Evolutionary conservation across 2,113 vertebrate genomes (phyloP).

Genomic region (Cynopterus brachyotis): DNA sequence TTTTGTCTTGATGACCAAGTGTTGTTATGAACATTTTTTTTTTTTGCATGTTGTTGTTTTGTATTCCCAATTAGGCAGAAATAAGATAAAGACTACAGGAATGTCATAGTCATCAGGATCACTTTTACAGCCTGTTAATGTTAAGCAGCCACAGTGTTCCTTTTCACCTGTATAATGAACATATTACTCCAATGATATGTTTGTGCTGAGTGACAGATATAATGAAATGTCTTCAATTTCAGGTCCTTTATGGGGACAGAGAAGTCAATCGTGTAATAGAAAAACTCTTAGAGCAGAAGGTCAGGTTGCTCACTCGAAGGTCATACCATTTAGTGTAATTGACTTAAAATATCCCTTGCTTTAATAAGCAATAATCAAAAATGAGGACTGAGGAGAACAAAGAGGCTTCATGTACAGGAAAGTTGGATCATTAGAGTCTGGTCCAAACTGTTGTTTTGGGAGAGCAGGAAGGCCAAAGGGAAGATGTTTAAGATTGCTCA

Average conservation of each 20-base stretch:
- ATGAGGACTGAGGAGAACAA: background rate
- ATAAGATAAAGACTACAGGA: background rate
- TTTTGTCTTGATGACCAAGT: background rate
- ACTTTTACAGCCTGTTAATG: background rate
- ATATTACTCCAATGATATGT: background rate
- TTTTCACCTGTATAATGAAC: constrained; percentile 4
- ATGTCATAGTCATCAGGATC: background rate
- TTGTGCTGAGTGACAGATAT: background rate
- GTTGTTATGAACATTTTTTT: background rate
- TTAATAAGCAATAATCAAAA: constrained; percentile 24
- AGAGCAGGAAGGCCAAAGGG: background rate
- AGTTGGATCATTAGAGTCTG: background rate
- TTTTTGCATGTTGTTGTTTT: background rate
- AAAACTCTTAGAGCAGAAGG: constrained; percentile 4
- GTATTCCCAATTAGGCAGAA: background rate
- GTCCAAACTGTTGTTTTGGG: background rate
- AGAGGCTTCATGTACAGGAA: background rate
- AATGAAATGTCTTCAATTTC: constrained; percentile 38
- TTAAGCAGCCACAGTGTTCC: background rate
- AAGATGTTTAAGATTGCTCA: background rate
- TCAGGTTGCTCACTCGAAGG: constrained; percentile 24
- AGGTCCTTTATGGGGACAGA: constrained; percentile 16
- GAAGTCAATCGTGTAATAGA: constrained; percentile 17
- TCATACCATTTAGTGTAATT: constrained; percentile 36
- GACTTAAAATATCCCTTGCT: constrained; percentile 47